Evolutionary conservation across 2,113 vertebrate genomes (phyloP).

Genomic region (Rhagologus leucostigma): DNA sequence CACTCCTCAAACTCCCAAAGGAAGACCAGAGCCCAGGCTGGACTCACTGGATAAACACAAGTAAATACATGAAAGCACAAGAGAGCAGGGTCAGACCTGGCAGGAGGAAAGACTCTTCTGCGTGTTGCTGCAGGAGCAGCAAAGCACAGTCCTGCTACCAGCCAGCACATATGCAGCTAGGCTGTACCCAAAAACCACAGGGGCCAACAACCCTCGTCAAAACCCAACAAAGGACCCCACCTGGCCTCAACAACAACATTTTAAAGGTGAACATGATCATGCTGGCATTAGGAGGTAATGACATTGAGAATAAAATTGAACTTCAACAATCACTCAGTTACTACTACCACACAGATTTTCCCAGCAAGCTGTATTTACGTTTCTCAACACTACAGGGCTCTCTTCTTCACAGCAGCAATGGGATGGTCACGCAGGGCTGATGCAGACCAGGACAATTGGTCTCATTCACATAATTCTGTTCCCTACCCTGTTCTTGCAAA

Average conservation of each 20-base stretch:
- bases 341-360: neutral
- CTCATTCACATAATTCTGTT: neutral
- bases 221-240: neutral
- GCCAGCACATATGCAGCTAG: rapidly evolving
- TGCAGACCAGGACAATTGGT: neutral
- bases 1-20: neutral
- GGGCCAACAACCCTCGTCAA: neutral
- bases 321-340: neutral
- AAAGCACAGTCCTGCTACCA: neutral
- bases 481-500: neutral
- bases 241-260: neutral
- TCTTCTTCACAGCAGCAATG: neutral
- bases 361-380: neutral
- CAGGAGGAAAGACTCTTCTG: neutral
- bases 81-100: neutral
- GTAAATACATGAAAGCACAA: neutral
- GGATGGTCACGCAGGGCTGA: neutral
- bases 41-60: neutral
- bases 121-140: neutral
- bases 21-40: neutral
- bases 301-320: neutral
- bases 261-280: neutral
- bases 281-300: neutral
- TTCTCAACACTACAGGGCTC: neutral
- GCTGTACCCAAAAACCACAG: neutral